Conservation (phyloP, 1,140 invertebrate species). For the Acromyrmex heyeri region DNA sequence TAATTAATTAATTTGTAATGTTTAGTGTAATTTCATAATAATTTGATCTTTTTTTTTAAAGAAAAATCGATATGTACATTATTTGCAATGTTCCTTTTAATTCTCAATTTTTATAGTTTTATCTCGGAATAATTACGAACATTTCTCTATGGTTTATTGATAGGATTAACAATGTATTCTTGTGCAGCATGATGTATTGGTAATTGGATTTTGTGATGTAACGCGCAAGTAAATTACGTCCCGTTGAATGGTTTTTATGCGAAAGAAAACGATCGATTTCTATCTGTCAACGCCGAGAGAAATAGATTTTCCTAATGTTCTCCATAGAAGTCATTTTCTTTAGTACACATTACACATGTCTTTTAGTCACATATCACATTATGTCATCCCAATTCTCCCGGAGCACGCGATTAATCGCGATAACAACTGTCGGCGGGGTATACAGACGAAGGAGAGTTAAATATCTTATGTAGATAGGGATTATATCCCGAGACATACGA, state of each 20-base stretch:
- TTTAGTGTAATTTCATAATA: not conserved
- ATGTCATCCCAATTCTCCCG: conserved; percentile 36
- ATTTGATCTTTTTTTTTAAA: not conserved
- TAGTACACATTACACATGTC: not conserved
- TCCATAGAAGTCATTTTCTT: not conserved
- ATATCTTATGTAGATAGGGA: conserved; percentile 67
- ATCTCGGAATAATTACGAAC: conserved; percentile 12
- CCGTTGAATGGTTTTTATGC: not conserved
- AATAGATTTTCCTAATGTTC: not conserved
- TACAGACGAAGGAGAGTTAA: conserved; percentile 13
- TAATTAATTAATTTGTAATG: too few relatives aligned
- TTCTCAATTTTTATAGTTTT: not conserved
- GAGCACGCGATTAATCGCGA: conserved; percentile 2
- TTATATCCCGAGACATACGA: conserved; percentile 57
- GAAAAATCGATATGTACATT: not conserved
- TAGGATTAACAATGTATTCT: not conserved
- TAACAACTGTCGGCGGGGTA: not conserved
- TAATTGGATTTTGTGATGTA: conserved; percentile 33
- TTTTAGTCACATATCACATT: not conserved
- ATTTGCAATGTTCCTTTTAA: not conserved
- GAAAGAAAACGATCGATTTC: not conserved
- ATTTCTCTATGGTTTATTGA: not conserved
- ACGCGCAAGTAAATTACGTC: conserved; percentile 12
- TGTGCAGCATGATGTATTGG: not conserved
- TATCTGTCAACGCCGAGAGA: not conserved